A percentile compares a stretch with the other conserved stretches of the same genome.
Evolutionary conservation across 2,113 vertebrate genomes (phyloP).

Genomic region (Hippocampus guttulatus): DNA sequence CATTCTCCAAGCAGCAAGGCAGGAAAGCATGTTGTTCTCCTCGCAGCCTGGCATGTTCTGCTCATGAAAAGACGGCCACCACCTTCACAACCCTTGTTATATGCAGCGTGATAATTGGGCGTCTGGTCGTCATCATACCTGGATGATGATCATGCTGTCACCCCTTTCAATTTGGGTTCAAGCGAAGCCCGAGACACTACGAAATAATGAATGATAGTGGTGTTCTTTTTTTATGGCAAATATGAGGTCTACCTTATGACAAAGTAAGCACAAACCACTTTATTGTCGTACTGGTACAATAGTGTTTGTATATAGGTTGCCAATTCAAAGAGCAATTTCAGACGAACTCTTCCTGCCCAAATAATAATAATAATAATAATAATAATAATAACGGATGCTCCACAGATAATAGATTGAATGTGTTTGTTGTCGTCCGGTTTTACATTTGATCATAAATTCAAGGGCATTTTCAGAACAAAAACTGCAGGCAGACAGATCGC

Average conservation of each 20-base stretch:
- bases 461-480: not conserved
- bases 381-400: not conserved
- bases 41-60: constrained; percentile 17
- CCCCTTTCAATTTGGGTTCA: constrained; percentile 27
- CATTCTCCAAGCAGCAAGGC: not conserved
- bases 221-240: not conserved
- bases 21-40: not conserved
- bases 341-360: not conserved
- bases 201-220: not conserved
- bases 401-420: not conserved
- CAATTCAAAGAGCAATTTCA: not conserved
- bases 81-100: constrained; percentile 29
- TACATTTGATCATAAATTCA: not conserved
- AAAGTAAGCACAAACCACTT: not conserved
- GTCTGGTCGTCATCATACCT: constrained; percentile 51
- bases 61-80: constrained; percentile 43
- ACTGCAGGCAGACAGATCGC: no score
- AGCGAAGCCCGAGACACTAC: constrained; percentile 15
- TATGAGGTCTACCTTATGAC: not conserved
- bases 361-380: no score
- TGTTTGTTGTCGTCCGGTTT: no score
- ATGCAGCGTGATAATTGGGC: constrained; percentile 53
- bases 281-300: not conserved
- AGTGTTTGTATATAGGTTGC: not conserved
- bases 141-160: constrained; percentile 50